Percentiles rank a stretch among this genome's conserved stretches.
Evolutionary conservation across 2,113 vertebrate species (phyloP).

Genomic region (Tringa solitaria): DNA sequence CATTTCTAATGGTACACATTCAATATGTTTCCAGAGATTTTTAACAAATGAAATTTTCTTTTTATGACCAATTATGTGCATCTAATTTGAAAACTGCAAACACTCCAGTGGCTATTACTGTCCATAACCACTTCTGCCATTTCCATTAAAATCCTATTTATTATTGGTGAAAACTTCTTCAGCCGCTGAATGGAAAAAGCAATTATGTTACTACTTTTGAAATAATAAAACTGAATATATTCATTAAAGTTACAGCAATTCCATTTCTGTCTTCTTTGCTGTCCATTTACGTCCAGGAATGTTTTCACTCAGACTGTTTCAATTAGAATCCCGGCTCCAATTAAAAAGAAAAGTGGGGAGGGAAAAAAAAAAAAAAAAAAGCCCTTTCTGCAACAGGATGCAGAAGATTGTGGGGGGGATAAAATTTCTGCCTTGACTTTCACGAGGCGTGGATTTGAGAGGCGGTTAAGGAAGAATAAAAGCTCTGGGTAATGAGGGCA

Average conservation of each 20-base stretch:
- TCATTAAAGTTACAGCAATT: conserved; percentile 60
- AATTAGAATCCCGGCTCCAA: conserved; percentile 35
- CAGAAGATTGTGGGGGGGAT: neutral
- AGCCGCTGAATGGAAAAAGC: conserved; percentile 60
- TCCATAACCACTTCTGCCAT: conserved; percentile 52
- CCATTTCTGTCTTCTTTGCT: conserved; percentile 26
- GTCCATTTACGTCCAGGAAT: conserved; percentile 31
- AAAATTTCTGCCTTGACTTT: neutral
- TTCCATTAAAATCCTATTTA: conserved; percentile 64
- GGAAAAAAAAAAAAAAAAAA: neutral
- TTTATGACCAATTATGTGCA: conserved; percentile 67
- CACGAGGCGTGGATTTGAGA: neutral
- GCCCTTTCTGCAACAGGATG: neutral
- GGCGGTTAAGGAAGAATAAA: neutral
- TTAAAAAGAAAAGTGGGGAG: neutral
- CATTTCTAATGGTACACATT: neutral
- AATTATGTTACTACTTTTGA: conserved; percentile 62
- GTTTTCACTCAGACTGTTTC: conserved; percentile 45
- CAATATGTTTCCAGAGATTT: conserved; percentile 41
- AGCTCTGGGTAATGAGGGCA: neutral
- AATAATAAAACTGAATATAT: conserved; percentile 65
- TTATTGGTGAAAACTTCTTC: conserved; percentile 59
- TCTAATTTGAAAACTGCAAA: conserved; percentile 61
- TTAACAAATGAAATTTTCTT: conserved; percentile 66
- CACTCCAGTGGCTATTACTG: conserved; percentile 41